phyloP scores from a whole-genome alignment of 92 coral and sea anemone genomes.

The Zoanthus solanderi region DNA sequence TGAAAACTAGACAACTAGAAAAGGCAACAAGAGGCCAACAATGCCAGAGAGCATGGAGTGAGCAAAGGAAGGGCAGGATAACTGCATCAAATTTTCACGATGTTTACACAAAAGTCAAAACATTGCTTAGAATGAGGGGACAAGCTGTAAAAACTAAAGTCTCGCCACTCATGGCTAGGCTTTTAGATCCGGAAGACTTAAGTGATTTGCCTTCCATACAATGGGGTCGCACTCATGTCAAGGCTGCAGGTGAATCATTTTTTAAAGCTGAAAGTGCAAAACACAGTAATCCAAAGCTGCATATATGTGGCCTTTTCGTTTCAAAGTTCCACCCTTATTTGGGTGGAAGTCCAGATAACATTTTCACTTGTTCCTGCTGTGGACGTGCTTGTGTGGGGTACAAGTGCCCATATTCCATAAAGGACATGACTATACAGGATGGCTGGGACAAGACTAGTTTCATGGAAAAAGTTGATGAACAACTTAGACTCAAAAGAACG shows the following conservation, averaged over 20 bases:
- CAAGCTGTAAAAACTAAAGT: constrained; percentile 47
- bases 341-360: constrained; percentile 19
- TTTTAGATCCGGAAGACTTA: constrained; percentile 23
- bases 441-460: constrained; percentile 44
- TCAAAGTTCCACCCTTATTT: constrained; percentile 20
- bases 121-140: constrained; percentile 35
- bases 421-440: constrained; percentile 25
- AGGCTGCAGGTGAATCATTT: constrained; percentile 47
- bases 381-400: constrained; percentile 40
- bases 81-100: constrained; percentile 66
- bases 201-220: constrained; percentile 37
- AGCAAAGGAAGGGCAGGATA: constrained; percentile 60
- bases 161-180: constrained; percentile 45
- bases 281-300: constrained; percentile 19
- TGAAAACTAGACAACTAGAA: too few species aligned
- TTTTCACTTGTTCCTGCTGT: constrained; percentile 55
- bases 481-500: constrained; percentile 38
- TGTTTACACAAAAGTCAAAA: constrained; percentile 46
- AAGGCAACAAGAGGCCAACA: constrained; percentile 60
- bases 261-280: constrained; percentile 19
- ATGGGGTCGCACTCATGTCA: constrained; percentile 59
- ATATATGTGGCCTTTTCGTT: constrained; percentile 5
- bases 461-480: constrained; percentile 42
- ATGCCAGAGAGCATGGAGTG: constrained; percentile 37
- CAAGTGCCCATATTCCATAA: constrained; percentile 61